Base-by-base conservation (phyloP, 1,140 invertebrate species). In the Ips nitidus region DNA sequence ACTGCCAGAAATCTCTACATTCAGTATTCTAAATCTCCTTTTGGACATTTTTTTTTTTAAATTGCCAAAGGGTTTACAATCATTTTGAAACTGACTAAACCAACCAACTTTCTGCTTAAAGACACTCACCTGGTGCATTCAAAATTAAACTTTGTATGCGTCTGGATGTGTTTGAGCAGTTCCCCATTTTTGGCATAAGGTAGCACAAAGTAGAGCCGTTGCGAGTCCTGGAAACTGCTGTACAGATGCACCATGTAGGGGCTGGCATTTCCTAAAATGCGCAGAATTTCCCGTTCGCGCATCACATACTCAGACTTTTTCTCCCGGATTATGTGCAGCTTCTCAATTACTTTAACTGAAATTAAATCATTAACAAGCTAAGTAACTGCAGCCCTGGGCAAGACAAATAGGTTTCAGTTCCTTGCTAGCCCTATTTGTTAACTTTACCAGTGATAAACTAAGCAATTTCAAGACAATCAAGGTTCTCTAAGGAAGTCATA, bases 161-260 rank as follows among this genome's bases (percentile, higher is more conserved):
- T 93, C 78, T 94, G 93, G 70, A 99, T 93, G 80, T 95, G 92
- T 41, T 92, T 89, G 66, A 98, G 82, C 7, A 99, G 82, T 82
- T 99, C 98, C 40, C 97, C 95, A 80, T 97, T 93, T 80, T 94
- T 93, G 38, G 95, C 97, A 83, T 95, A 98, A 3, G 93, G 94
- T 73, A 99, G 86, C 1, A 97, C 97, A 86, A 99, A 99, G 84
- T 98, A 99, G 22, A 99, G 86, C 76, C 94, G 88, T 72, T 94
- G 89, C 37, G 85, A 75, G 82, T 99, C 97, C 84, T 99, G 98
- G 84, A 99, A 99, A 47, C 98, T 98, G 81, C 92, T 98, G 77
- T 92, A 96, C 3, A 99, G 84, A 76, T 92, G 91, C 8, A 98
- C 94, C 80, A 99, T 96, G 79, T 94, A 97, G 22, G 89, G 89